Evolutionary conservation across 2,888 invertebrate genomes (phyloP).

Genomic region (Mactromeris polynyma): DNA sequence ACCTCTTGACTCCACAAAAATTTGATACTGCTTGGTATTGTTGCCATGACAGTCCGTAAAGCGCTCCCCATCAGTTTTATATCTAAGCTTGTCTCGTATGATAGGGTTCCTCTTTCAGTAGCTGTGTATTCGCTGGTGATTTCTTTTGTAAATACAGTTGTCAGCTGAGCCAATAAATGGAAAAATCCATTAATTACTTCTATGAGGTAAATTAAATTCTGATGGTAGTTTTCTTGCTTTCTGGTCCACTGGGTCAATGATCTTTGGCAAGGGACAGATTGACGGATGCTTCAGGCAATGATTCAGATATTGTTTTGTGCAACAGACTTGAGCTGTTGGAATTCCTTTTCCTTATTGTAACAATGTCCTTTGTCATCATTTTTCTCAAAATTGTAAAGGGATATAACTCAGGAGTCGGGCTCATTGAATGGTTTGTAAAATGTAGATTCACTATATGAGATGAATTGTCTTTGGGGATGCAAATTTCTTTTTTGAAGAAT

Average conservation of each 20-base stretch:
- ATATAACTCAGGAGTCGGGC: no score
- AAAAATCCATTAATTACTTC: not conserved
- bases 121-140: not conserved
- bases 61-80: not conserved
- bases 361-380: not conserved
- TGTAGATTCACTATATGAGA: no score
- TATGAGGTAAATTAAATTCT: not conserved
- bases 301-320: not conserved
- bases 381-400: no score
- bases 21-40: slow-evolving; percentile 33
- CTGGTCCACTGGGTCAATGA: not conserved
- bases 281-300: not conserved
- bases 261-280: not conserved
- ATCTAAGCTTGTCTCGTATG: not conserved
- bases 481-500: no score
- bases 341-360: not conserved
- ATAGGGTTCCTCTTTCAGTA: not conserved
- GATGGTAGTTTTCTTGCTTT: not conserved
- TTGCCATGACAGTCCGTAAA: slow-evolving; percentile 21
- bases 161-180: not conserved
- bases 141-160: not conserved
- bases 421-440: no score
- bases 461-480: no score
- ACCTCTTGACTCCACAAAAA: not conserved
- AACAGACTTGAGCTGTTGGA: no score